phyloP scores from a whole-genome alignment of 2,797 vertebrate species.

The Mallotus villosus region DNA sequence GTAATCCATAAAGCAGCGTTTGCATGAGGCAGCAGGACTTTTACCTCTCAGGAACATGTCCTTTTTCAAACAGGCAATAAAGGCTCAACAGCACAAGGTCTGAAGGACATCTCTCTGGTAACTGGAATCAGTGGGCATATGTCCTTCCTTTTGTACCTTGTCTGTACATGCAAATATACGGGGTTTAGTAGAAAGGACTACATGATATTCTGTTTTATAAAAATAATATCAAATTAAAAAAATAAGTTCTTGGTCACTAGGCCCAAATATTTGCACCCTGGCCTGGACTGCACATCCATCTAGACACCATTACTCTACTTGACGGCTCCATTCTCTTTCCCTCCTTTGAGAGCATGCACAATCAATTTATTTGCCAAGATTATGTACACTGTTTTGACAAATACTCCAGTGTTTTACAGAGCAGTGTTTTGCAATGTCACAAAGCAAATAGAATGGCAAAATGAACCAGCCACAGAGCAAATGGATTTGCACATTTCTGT shows the following conservation, averaged over 20 bases:
- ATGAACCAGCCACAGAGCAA: constrained; percentile 1
- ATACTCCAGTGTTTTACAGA: background rate
- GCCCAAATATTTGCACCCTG: background rate
- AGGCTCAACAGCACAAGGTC: constrained; percentile 5
- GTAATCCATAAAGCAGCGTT: constrained; percentile 64
- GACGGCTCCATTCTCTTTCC: no score
- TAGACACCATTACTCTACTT: background rate
- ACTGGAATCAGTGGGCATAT: background rate
- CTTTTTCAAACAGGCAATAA: constrained; percentile 25
- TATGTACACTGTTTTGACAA: no score
- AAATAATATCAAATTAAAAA: no score
- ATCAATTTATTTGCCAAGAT: no score
- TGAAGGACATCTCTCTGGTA: background rate
- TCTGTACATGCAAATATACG: background rate
- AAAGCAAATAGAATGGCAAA: constrained; percentile 20
- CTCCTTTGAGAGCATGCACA: no score
- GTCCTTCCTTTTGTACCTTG: background rate
- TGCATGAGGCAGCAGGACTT: constrained; percentile 54
- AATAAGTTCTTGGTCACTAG: no score
- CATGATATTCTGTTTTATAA: background rate
- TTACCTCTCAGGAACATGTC: constrained; percentile 52
- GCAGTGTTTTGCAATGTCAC: constrained; percentile 6
- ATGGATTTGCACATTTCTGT: constrained; percentile 43
- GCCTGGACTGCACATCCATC: background rate
- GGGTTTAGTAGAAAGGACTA: background rate